Evolutionary conservation across 1,140 invertebrate species (phyloP).

Genomic region (Tetragonula clypearis): DNA sequence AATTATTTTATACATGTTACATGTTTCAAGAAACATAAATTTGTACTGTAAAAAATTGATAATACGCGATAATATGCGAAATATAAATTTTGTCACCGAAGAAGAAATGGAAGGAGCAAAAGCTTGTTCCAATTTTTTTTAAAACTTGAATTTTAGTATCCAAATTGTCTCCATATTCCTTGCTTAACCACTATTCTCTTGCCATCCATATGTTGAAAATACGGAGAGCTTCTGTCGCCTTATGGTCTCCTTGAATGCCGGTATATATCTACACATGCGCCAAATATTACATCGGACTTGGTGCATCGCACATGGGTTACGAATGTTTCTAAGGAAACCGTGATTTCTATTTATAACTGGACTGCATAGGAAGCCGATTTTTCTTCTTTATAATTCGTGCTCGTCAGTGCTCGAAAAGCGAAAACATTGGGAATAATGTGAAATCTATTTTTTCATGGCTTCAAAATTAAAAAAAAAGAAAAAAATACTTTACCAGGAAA

Average conservation of each 20-base stretch:
- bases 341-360: conserved; percentile 60
- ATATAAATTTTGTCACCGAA: neutral
- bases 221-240: conserved; percentile 48
- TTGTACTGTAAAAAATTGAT: too few species aligned
- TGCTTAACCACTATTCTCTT: neutral
- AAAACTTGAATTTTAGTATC: neutral
- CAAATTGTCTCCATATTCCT: conserved; percentile 10
- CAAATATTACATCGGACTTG: conserved; percentile 33
- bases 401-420: too few species aligned
- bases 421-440: neutral
- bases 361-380: conserved; percentile 37
- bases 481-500: too few species aligned
- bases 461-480: too few species aligned
- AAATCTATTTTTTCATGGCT: neutral
- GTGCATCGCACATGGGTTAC: conserved; percentile 49
- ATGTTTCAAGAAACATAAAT: too few species aligned
- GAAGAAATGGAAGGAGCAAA: neutral
- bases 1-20: neutral
- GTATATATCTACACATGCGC: conserved; percentile 36
- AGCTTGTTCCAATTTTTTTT: neutral
- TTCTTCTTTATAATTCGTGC: neutral
- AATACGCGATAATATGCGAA: too few species aligned
- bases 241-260: conserved; percentile 22
- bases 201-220: conserved; percentile 42
- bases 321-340: conserved; percentile 59